These are phyloP conservation scores for Plodia interpunctella DNA, from an alignment of 1,140 invertebrate genomes.

Conservation along the genomic window DNA sequence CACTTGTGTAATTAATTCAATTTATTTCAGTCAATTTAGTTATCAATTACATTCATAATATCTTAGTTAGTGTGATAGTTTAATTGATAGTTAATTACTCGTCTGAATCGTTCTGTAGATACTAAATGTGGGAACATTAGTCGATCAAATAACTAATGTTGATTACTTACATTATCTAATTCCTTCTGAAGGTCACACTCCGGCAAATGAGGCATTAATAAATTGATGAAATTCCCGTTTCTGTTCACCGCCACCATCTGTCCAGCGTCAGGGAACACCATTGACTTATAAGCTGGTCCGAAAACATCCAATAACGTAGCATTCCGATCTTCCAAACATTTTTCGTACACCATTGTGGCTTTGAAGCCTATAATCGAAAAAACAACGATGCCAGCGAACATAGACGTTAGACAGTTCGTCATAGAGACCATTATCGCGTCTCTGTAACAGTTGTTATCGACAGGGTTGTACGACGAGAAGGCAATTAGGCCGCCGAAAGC, in stretches of 20 bases:
- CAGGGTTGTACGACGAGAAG: slow-evolving; percentile 96
- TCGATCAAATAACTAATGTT: slow-evolving; percentile 9
- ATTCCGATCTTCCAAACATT: slow-evolving; percentile 83
- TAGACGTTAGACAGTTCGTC: slow-evolving; percentile 96
- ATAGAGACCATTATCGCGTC: slow-evolving; percentile 96
- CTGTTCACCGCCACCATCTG: slow-evolving; percentile 76
- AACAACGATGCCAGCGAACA: slow-evolving; percentile 98
- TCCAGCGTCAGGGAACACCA: slow-evolving; percentile 75
- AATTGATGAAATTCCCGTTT: slow-evolving; percentile 78
- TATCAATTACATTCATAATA: no score
- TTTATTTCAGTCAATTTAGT: no score
- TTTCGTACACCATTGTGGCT: slow-evolving; percentile 89
- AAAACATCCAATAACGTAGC: slow-evolving; percentile 78
- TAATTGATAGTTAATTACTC: no score
- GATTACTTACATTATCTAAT: slow-evolving; percentile 87
- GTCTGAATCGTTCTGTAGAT: no score
- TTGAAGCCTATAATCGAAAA: slow-evolving; percentile 99
- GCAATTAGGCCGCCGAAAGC: slow-evolving; percentile 97
- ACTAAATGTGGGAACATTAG: no score
- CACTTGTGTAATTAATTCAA: no score
- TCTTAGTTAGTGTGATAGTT: no score
- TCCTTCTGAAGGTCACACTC: slow-evolving; percentile 91
- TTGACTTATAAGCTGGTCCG: slow-evolving; percentile 69
- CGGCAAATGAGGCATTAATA: slow-evolving; percentile 82
- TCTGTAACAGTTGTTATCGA: slow-evolving; percentile 96